Evolutionary conservation across 1,140 invertebrate species (phyloP), one percentile per base, ranked within the genome.

Genomic region (Scaptomyza hsui): DNA sequence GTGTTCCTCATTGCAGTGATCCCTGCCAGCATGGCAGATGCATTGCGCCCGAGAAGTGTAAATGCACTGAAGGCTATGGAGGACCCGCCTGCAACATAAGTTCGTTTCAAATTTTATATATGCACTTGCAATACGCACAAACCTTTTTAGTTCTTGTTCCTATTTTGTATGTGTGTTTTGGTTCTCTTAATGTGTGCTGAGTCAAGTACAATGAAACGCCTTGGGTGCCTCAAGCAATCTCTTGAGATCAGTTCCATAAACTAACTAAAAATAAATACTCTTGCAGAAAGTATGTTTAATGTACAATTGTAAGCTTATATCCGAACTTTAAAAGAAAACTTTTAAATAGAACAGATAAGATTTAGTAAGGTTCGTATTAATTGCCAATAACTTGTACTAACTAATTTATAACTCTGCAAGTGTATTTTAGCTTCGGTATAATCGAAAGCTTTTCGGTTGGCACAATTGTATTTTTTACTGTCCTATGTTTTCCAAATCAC

Each of bases 21-120:
- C 92, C 94, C 12, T 99, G 98, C 88, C 92, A 96, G 37, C 95
- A 97, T 91, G 98, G 98, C 12, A 94, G 93, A 39, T 99, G 97
- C 89, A 91, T 96, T 21, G 96, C 94, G 15, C 97, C 97, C 0
- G 95, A 98, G 77, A 94, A 94, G 60, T 98, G 97, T 90, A 94
- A 97, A 90, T 98, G 97, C 86, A 94, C 95, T 61, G 94, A 94
- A 41, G 97, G 97, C 44, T 98, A 95, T 89, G 97, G 97, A 37
- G 97, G 97, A 29, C 95, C 96, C 5, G 93, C 94, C 29, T 99
- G 98, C 92, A 95, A 96, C 92, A 95, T 96, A 90, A 95, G 97
- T 98, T 93, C 95, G 96, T 95, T 76, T 49, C 70, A 45, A 76
- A 57, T 77, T 45, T 57, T 13, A 56, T 65, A 61, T 65, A 65